phyloP scores from a whole-genome alignment of 2,797 vertebrate species.

The Graptemys geographica region DNA sequence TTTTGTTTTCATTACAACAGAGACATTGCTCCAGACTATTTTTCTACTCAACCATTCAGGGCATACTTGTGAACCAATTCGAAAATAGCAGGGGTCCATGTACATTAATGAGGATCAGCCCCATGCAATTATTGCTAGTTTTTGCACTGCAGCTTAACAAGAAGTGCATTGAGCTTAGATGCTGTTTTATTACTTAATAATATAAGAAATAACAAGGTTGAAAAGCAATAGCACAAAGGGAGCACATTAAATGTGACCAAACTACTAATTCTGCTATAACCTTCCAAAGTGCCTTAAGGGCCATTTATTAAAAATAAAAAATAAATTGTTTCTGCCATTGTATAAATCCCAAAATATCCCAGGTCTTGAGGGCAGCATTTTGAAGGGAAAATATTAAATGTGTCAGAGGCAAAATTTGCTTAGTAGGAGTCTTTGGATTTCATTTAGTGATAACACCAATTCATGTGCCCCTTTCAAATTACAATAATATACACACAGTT shows the following conservation, averaged over 20 bases:
- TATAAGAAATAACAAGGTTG: constrained; percentile 68
- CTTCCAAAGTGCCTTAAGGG: constrained; percentile 57
- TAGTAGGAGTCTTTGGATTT: constrained; percentile 29
- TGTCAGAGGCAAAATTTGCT: constrained; percentile 40
- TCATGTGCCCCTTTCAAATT: not conserved
- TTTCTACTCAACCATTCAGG: constrained; percentile 1
- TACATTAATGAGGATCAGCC: constrained; percentile 56
- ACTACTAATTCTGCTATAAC: constrained; percentile 69
- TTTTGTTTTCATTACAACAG: not conserved
- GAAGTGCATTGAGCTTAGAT: constrained; percentile 46
- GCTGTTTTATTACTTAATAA: constrained; percentile 62
- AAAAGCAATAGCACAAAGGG: constrained; percentile 60
- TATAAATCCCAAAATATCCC: constrained; percentile 48
- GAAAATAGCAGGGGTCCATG: constrained; percentile 58
- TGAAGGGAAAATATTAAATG: constrained; percentile 66
- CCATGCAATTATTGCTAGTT: constrained; percentile 25
- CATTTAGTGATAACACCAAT: constrained; percentile 32
- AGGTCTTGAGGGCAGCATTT: constrained; percentile 58
- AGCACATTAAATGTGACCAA: constrained; percentile 69
- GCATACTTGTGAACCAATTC: constrained; percentile 44
- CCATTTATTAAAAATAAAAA: constrained; percentile 75
- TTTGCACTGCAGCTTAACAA: constrained; percentile 52
- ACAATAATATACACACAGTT: not conserved
- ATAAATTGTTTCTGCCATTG: constrained; percentile 52
- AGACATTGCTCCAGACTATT: not conserved